phyloP scores from a whole-genome alignment of 53 echinoderm and acorn worm genomes.

The Stichopus horrens region DNA sequence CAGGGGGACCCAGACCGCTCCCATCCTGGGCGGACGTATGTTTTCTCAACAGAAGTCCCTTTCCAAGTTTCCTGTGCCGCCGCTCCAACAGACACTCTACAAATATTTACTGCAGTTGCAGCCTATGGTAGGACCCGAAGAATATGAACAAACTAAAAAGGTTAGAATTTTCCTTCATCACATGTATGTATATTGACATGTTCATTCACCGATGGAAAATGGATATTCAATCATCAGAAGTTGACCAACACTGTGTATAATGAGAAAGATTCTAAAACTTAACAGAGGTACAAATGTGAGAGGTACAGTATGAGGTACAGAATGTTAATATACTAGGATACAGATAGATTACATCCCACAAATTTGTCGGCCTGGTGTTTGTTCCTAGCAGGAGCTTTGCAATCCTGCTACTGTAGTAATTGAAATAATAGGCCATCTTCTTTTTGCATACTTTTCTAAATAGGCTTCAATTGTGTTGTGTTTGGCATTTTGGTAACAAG shows the following conservation, averaged over 20 bases:
- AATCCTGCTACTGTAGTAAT: no score
- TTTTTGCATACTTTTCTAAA: no score
- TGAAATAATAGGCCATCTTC: no score
- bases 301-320: no score
- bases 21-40: constrained; percentile 80
- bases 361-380: no score
- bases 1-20: constrained; percentile 37
- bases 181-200: background rate
- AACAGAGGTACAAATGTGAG: background rate
- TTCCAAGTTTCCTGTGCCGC: constrained; percentile 82
- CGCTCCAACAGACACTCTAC: constrained; percentile 89
- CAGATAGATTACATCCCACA: no score
- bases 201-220: background rate
- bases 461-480: no score
- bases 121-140: constrained; percentile 77
- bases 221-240: background rate
- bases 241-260: background rate
- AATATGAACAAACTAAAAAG: constrained; percentile 81
- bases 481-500: no score
- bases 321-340: no score
- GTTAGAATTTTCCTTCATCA: constrained; percentile 27
- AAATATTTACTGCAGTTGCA: constrained; percentile 77
- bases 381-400: no score
- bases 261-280: background rate
- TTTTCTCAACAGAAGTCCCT: constrained; percentile 86